These are phyloP conservation scores for Shinisaurus crocodilurus DNA, from an alignment of 2,113 vertebrate species.

Conservation along the genomic window DNA sequence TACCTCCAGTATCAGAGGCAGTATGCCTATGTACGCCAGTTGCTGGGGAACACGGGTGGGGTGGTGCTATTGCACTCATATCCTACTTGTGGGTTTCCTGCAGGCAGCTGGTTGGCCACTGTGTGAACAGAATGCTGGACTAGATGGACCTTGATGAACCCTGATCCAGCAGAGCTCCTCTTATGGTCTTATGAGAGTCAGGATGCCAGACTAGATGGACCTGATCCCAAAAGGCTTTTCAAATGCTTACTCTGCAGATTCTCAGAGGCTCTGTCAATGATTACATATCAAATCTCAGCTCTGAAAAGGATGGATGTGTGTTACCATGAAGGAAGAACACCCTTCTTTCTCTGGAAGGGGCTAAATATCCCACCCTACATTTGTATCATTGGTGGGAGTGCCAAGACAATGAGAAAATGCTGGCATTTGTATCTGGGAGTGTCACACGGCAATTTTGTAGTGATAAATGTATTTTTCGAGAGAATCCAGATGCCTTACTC, in stretches of 20 bases:
- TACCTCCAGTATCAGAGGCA: no score
- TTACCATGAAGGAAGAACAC: background rate
- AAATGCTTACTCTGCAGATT: background rate
- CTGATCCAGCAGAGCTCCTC: no score
- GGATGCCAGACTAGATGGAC: background rate
- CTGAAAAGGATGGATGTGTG: background rate
- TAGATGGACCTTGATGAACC: no score
- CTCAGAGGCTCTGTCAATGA: background rate
- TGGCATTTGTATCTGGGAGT: conserved; percentile 56
- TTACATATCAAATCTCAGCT: background rate
- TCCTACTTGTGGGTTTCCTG: no score
- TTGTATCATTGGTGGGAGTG: conserved; percentile 24
- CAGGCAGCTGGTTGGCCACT: no score
- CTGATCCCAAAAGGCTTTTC: background rate
- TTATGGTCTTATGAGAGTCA: no score
- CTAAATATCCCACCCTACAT: conserved; percentile 27
- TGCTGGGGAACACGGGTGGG: no score
- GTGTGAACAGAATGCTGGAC: no score
- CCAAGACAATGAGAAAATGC: conserved; percentile 21
- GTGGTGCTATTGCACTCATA: no score
- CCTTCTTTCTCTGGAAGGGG: conserved; percentile 6
- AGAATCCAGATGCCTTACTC: conserved; percentile 74
- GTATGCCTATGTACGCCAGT: no score
- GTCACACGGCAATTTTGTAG: conserved; percentile 52
- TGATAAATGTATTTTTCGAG: conserved; percentile 69